A percentile compares a stretch with the other conserved stretches of the same genome.
Conservation (phyloP, 2,797 vertebrate genomes). For the Gadopsis marmoratus region DNA sequence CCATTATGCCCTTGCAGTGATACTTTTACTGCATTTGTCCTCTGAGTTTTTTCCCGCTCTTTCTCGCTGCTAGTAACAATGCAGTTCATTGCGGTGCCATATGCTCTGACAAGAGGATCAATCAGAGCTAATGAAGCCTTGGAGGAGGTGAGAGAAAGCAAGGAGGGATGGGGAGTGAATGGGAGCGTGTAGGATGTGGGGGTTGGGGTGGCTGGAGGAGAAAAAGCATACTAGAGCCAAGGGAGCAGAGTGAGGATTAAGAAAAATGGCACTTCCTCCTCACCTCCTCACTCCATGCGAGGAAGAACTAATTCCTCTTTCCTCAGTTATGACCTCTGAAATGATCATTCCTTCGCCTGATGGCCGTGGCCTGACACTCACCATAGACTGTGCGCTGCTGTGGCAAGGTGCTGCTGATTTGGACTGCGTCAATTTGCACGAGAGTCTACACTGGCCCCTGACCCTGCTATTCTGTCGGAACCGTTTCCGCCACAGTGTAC, state of each 20-base stretch:
- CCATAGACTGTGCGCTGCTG: background rate
- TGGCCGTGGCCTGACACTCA: conserved; percentile 6
- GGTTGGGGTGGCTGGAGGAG: background rate
- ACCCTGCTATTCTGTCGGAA: background rate
- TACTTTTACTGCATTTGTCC: conserved; percentile 19
- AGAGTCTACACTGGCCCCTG: conserved; percentile 1
- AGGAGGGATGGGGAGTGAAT: conserved; percentile 31
- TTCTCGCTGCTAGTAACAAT: conserved; percentile 47
- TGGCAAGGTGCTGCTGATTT: background rate
- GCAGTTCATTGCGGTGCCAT: conserved; percentile 62
- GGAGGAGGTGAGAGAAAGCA: conserved; percentile 56
- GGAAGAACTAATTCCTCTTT: conserved; percentile 36
- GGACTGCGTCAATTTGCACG: background rate
- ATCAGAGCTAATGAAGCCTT: conserved; percentile 78
- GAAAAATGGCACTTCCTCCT: conserved; percentile 54
- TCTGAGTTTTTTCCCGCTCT: conserved; percentile 37
- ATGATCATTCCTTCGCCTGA: conserved; percentile 24
- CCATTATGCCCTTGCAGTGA: conserved; percentile 20
- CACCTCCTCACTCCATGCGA: conserved; percentile 14
- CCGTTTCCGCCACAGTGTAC: conserved; percentile 4
- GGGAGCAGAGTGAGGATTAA: conserved; percentile 50
- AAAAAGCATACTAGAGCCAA: conserved; percentile 19
- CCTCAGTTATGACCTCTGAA: conserved; percentile 30
- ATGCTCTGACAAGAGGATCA: conserved; percentile 72
- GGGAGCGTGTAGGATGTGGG: background rate